Evolutionary conservation across 2,888 invertebrate genomes (phyloP).

Genomic region (Eilema caniola): DNA sequence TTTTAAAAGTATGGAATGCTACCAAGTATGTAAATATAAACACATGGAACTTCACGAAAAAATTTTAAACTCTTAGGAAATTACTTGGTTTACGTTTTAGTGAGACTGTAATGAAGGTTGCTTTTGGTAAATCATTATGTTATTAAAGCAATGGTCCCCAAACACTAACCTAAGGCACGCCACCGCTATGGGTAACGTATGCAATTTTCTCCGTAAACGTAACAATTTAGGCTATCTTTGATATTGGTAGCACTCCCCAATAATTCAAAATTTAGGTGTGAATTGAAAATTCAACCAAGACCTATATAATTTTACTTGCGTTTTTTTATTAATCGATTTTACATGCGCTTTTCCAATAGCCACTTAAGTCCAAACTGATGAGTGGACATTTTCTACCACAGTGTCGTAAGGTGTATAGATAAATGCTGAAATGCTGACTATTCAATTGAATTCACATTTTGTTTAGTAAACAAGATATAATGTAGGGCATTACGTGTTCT

Average conservation of each 20-base stretch:
- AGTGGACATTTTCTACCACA: background rate
- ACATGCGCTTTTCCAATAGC: background rate
- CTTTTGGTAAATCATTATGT: no score
- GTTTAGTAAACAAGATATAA: background rate
- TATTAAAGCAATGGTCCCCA: background rate
- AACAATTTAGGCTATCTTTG: no score
- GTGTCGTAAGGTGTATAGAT: background rate
- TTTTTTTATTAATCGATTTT: background rate
- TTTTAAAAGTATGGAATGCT: no score
- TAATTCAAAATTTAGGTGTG: no score
- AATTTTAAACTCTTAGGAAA: background rate
- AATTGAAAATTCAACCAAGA: background rate
- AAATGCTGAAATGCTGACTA: slow-evolving; percentile 1
- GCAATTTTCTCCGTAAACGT: background rate
- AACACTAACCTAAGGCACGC: background rate
- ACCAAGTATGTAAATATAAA: no score
- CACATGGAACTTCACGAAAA: background rate
- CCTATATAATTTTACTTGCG: background rate
- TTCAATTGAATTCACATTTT: background rate
- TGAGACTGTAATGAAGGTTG: background rate
- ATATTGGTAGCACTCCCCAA: no score
- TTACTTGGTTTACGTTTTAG: background rate
- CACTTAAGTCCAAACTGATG: background rate
- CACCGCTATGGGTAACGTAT: no score
- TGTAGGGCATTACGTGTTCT: background rate